Evolutionary conservation across 2,113 vertebrate genomes (phyloP).

Genomic region (Pachypanchax playfairii): DNA sequence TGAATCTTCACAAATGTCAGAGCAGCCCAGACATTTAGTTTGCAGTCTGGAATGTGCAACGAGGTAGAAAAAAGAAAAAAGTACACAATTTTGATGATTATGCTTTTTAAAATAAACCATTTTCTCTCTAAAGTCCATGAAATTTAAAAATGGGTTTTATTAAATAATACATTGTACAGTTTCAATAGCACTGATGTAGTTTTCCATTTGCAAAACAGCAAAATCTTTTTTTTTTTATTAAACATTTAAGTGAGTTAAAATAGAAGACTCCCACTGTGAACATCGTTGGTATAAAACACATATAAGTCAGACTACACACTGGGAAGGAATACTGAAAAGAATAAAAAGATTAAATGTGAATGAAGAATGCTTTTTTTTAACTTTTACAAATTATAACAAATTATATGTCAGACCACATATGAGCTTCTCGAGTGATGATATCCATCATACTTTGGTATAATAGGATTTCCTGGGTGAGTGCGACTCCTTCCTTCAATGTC

Average conservation of each 20-base stretch:
- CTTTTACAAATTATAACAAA: slow-evolving; percentile 77
- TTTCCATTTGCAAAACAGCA: no score
- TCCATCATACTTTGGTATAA: slow-evolving; percentile 83
- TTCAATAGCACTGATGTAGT: no score
- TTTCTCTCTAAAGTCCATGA: no score
- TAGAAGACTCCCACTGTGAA: not conserved
- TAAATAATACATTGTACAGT: no score
- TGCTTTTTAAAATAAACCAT: no score
- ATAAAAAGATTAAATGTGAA: slow-evolving; percentile 62
- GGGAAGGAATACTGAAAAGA: slow-evolving; percentile 36
- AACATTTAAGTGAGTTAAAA: no score
- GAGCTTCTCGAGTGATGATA: slow-evolving; percentile 70
- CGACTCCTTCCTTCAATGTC: slow-evolving; percentile 79
- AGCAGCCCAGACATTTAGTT: not conserved
- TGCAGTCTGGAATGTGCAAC: not conserved
- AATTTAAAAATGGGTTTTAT: not conserved
- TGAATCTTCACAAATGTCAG: slow-evolving; percentile 3
- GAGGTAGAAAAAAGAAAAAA: not conserved
- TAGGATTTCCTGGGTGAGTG: slow-evolving; percentile 80
- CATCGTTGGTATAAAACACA: no score
- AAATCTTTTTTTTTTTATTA: no score
- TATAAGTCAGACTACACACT: no score
- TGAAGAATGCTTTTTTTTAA: slow-evolving; percentile 38
- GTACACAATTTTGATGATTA: not conserved
- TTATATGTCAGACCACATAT: slow-evolving; percentile 78